Evolutionary conservation across 2,888 invertebrate species (phyloP).

Genomic region (Pterostichus madidus): DNA sequence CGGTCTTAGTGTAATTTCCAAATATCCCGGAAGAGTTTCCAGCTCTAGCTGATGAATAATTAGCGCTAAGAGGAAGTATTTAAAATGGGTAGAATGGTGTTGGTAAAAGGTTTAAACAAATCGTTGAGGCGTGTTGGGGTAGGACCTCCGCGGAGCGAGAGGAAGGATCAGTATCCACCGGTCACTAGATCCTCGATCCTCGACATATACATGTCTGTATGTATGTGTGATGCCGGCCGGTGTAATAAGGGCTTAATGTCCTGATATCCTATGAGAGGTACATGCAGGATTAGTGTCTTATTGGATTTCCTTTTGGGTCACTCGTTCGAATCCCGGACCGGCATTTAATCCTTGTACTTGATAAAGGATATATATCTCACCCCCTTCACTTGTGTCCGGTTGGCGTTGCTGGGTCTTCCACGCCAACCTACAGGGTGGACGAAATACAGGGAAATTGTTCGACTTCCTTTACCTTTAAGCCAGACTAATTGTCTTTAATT

Average conservation of each 20-base stretch:
- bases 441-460: not conserved
- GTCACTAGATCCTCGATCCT: conserved; percentile 60
- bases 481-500: conserved; percentile 10
- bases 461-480: not conserved
- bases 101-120: conserved; percentile 64
- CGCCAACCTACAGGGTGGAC: conserved; percentile 8
- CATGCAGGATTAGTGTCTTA: conserved; percentile 76
- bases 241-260: conserved; percentile 66
- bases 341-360: conserved; percentile 74
- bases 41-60: conserved; percentile 25
- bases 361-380: conserved; percentile 71
- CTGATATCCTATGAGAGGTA: conserved; percentile 67
- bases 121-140: conserved; percentile 57
- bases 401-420: not conserved
- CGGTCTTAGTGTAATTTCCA: too few species aligned
- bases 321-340: conserved; percentile 73
- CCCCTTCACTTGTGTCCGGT: conserved; percentile 41
- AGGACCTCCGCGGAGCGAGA: not conserved
- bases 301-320: conserved; percentile 75
- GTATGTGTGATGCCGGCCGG: conserved; percentile 53
- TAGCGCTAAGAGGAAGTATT: conserved; percentile 32
- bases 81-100: conserved; percentile 40
- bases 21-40: too few species aligned
- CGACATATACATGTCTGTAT: conserved; percentile 21
- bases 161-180: conserved; percentile 34